Conservation (phyloP, 2,888 invertebrate species). For the Pinctada fucata region DNA sequence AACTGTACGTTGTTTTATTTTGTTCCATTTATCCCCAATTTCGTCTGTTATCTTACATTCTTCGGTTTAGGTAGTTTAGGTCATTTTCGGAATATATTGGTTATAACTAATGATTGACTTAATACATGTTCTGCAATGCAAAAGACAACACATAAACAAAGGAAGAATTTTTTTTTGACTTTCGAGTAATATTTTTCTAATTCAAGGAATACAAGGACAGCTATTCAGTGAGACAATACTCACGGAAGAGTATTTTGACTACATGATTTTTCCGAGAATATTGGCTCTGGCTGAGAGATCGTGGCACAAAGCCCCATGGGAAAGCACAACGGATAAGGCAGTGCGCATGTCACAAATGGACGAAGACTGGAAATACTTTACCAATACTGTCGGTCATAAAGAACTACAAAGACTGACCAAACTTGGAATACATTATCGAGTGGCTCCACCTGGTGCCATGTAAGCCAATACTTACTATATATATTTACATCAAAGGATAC, state of each 20-base stretch:
- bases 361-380: slow-evolving; percentile 62
- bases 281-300: slow-evolving; percentile 70
- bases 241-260: slow-evolving; percentile 56
- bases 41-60: no score
- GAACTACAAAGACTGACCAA: slow-evolving; percentile 62
- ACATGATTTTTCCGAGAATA: slow-evolving; percentile 66
- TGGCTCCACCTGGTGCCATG: slow-evolving; percentile 69
- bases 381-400: slow-evolving; percentile 61
- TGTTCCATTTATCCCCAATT: no score
- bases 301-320: slow-evolving; percentile 71
- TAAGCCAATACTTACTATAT: slow-evolving; percentile 24
- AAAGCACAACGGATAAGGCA: slow-evolving; percentile 35
- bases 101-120: no score
- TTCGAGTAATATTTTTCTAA: background rate
- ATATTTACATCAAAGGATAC: background rate
- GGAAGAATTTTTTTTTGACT: background rate
- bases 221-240: slow-evolving; percentile 70
- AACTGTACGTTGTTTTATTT: no score
- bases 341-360: slow-evolving; percentile 24
- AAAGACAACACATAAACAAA: no score
- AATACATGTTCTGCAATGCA: no score
- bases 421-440: slow-evolving; percentile 56
- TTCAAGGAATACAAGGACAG: slow-evolving; percentile 70
- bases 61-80: no score
- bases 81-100: no score